phyloP scores from a whole-genome alignment of 2,797 vertebrate species.

The Sebastes hubbsi region DNA sequence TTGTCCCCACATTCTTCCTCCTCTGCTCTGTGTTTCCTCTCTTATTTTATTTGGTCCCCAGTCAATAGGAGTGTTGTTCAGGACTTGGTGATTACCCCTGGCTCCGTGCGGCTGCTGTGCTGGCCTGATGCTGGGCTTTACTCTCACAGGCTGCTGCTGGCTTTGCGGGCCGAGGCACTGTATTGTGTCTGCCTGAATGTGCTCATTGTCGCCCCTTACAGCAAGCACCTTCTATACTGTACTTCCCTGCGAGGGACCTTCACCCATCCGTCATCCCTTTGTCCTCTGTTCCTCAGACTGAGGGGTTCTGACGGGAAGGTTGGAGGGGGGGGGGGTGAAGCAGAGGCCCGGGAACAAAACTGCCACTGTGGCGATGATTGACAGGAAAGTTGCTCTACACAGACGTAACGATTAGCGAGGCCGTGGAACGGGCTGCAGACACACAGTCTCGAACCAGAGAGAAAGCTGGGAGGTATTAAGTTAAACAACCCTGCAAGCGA shows the following conservation, averaged over 20 bases:
- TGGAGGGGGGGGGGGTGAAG: constrained; percentile 4
- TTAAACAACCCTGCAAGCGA: not conserved
- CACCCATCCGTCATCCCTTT: constrained; percentile 82
- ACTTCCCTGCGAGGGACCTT: constrained; percentile 82
- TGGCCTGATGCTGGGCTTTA: constrained; percentile 60
- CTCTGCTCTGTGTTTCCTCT: constrained; percentile 46
- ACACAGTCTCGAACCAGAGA: constrained; percentile 12
- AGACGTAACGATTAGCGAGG: constrained; percentile 55
- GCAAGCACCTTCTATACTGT: constrained; percentile 81
- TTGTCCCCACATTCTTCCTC: constrained; percentile 3
- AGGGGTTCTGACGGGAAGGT: constrained; percentile 68
- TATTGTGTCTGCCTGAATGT: constrained; percentile 82
- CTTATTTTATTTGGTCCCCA: constrained; percentile 50
- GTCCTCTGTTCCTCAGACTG: constrained; percentile 81
- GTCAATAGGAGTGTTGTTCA: constrained; percentile 70
- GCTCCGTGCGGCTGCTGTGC: constrained; percentile 57
- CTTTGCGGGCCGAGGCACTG: constrained; percentile 45
- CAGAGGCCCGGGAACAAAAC: constrained; percentile 71
- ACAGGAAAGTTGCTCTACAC: constrained; percentile 71
- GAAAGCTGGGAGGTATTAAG: constrained; percentile 2
- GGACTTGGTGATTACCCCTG: constrained; percentile 63
- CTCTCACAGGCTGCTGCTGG: constrained; percentile 58
- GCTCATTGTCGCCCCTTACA: constrained; percentile 78
- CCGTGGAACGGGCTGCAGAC: constrained; percentile 20
- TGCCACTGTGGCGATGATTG: constrained; percentile 79